A percentile compares a stretch with the other conserved stretches of the same genome.
phyloP scores from a whole-genome alignment of 2,113 vertebrate species.

The Oxygymnocypris stewartii region DNA sequence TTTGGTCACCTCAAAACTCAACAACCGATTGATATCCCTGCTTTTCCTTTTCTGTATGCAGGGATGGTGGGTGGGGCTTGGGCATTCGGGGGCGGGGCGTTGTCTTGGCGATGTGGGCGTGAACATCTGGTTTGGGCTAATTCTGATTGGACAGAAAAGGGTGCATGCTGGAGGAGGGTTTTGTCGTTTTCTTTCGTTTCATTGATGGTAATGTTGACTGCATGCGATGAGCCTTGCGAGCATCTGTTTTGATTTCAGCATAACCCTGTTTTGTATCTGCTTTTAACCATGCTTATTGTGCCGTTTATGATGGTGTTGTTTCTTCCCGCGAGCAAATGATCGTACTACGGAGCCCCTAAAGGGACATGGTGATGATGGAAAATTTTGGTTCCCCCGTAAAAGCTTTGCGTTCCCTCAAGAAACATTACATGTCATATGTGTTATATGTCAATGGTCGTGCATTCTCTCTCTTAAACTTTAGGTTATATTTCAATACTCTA shows the following conservation, averaged over 20 bases:
- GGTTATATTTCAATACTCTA: too few species aligned
- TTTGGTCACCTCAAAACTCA: slow-evolving; percentile 68
- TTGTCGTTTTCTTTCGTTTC: slow-evolving; percentile 38
- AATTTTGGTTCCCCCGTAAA: too few species aligned
- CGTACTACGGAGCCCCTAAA: background rate
- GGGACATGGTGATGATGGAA: background rate
- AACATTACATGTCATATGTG: too few species aligned
- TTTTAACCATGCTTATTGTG: slow-evolving; percentile 18
- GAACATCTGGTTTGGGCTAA: slow-evolving; percentile 35
- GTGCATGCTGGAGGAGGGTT: slow-evolving; percentile 84
- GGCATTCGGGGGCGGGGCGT: slow-evolving; percentile 54
- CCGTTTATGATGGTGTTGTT: slow-evolving; percentile 55
- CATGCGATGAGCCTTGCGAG: slow-evolving; percentile 63
- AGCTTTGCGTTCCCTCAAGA: too few species aligned
- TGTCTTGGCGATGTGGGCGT: slow-evolving; percentile 55
- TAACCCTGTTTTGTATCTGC: slow-evolving; percentile 50
- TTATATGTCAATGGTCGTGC: background rate
- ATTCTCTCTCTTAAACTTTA: too few species aligned
- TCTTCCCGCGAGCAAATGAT: slow-evolving; percentile 47
- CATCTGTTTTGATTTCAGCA: slow-evolving; percentile 54
- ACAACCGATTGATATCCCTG: slow-evolving; percentile 48
- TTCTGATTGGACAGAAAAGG: slow-evolving; percentile 54
- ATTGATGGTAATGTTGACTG: slow-evolving; percentile 53
- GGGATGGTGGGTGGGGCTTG: slow-evolving; percentile 57
- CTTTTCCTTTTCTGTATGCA: slow-evolving; percentile 48